These are phyloP conservation scores for Pogonocherus hispidulus DNA, from an alignment of 2,888 invertebrate genomes.

Conservation along the genomic window DNA sequence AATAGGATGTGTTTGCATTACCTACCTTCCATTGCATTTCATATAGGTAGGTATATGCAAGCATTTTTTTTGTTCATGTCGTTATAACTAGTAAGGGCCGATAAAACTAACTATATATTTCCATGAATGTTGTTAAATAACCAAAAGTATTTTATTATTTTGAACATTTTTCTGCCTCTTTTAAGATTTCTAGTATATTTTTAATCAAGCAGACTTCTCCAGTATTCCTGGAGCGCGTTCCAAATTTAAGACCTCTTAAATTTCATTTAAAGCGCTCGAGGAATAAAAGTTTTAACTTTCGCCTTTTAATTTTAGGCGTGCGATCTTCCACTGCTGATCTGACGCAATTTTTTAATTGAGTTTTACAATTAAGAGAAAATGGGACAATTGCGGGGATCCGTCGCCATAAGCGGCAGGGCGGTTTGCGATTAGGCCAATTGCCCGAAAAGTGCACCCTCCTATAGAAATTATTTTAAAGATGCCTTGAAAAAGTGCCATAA, in stretches of 20 bases:
- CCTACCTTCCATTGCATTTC: no score
- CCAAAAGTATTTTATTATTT: no score
- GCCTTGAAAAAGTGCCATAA: slow-evolving; percentile 53
- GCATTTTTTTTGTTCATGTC: no score
- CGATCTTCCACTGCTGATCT: slow-evolving; percentile 8
- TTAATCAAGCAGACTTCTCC: background rate
- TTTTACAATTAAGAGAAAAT: slow-evolving; percentile 32
- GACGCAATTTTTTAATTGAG: slow-evolving; percentile 36
- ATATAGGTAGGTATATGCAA: no score
- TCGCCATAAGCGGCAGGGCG: slow-evolving; percentile 14
- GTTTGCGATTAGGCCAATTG: slow-evolving; percentile 48
- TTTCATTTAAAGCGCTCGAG: background rate
- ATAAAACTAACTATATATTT: no score
- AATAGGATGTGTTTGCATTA: background rate
- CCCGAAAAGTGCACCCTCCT: slow-evolving; percentile 39
- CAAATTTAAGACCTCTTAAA: slow-evolving; percentile 4
- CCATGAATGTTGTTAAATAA: no score
- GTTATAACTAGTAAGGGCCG: no score
- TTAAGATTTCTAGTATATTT: background rate
- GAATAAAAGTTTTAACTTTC: slow-evolving; percentile 12
- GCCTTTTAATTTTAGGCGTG: slow-evolving; percentile 15
- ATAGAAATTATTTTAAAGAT: slow-evolving; percentile 36
- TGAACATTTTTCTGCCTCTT: no score
- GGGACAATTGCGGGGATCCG: slow-evolving; percentile 28
- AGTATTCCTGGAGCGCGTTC: background rate